These are phyloP conservation scores for Acromyrmex echinatior DNA, from an alignment of 1,140 invertebrate genomes.

Conservation along the genomic window DNA sequence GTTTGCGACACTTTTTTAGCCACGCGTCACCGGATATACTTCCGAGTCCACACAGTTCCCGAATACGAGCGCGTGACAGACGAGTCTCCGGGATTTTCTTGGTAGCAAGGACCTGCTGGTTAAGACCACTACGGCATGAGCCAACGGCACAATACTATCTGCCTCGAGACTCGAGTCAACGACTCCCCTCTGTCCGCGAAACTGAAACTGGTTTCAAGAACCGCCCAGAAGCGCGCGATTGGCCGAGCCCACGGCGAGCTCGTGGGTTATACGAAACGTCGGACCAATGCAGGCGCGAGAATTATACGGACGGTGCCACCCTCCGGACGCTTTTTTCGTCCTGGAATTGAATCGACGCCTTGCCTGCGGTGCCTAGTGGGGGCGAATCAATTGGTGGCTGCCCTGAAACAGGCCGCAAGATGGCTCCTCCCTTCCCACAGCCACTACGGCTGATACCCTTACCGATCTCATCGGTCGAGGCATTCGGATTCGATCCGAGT, in stretches of 20 bases:
- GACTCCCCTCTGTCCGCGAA: conserved; percentile 80
- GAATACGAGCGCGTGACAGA: conserved; percentile 59
- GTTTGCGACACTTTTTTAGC: conserved; percentile 23
- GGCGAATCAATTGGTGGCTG: conserved; percentile 86
- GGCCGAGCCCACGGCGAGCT: conserved; percentile 50
- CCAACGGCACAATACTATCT: conserved; percentile 87
- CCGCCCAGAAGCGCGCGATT: conserved; percentile 78
- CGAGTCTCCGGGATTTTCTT: conserved; percentile 68
- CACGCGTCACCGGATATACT: conserved; percentile 24
- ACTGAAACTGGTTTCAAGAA: conserved; percentile 82
- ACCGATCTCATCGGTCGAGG: conserved; percentile 64
- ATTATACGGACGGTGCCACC: conserved; percentile 76
- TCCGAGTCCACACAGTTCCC: conserved; percentile 33
- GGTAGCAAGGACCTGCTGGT: conserved; percentile 79
- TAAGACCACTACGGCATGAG: conserved; percentile 84
- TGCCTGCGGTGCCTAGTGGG: conserved; percentile 77
- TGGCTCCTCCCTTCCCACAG: conserved; percentile 84
- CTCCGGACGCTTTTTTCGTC: conserved; percentile 78
- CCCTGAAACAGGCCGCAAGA: conserved; percentile 85
- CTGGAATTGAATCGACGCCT: conserved; percentile 84
- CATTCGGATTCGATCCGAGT: conserved; percentile 60
- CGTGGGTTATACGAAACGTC: conserved; percentile 68
- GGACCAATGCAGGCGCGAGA: conserved; percentile 76
- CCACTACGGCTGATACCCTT: conserved; percentile 78
- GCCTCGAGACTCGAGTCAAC: conserved; percentile 79